A percentile compares a stretch with the other conserved stretches of the same genome.
Conservation (phyloP, 2,888 invertebrate genomes). For the Archips crataeganus region DNA sequence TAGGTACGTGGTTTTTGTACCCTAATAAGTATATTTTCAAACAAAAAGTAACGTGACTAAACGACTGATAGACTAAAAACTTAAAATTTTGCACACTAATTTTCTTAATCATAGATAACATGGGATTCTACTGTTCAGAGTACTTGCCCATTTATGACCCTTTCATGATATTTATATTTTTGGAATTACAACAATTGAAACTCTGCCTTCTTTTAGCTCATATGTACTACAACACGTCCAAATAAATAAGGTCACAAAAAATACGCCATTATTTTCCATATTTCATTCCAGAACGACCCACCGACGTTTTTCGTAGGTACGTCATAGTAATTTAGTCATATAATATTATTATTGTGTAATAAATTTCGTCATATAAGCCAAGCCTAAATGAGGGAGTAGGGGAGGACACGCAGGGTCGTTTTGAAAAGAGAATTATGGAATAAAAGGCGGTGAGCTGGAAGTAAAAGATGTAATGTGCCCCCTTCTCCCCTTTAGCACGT, state of each 20-base stretch:
- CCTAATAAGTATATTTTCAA: no score
- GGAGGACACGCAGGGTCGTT: conserved; percentile 55
- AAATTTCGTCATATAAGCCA: conserved; percentile 33
- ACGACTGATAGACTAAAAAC: no score
- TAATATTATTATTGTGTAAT: conserved; percentile 17
- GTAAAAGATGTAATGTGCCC: conserved; percentile 60
- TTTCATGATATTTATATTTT: no score
- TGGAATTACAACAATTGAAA: no score
- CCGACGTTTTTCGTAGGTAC: conserved; percentile 45
- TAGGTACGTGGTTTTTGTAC: no score
- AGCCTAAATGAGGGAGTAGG: conserved; percentile 61
- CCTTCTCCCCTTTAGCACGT: conserved; percentile 45
- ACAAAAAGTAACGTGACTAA: no score
- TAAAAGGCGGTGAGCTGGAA: conserved; percentile 57
- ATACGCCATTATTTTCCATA: conserved; percentile 47
- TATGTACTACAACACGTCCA: neutral
- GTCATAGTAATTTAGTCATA: conserved; percentile 3
- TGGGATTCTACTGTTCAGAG: no score
- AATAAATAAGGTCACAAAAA: conserved; percentile 17
- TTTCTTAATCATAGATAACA: no score
- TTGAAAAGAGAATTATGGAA: conserved; percentile 63
- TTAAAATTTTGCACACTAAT: no score
- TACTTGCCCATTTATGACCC: no score
- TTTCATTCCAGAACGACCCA: conserved; percentile 48
- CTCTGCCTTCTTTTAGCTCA: no score